These are phyloP conservation scores for Pyralis farinalis DNA, from an alignment of 2,888 invertebrate species.

Conservation along the genomic window DNA sequence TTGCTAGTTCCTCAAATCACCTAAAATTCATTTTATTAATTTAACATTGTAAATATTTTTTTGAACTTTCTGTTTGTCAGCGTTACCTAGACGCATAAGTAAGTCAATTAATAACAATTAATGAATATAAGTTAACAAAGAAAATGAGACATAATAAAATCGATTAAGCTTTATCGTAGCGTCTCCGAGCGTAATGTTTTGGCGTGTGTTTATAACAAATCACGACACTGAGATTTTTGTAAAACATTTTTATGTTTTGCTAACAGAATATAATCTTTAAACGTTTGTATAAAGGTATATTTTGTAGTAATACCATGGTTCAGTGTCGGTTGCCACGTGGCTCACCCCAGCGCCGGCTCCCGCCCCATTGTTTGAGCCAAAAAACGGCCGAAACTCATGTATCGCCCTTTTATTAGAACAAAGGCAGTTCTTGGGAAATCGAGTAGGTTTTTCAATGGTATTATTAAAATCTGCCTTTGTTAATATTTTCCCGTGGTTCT, in stretches of 20 bases:
- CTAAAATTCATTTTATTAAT: too few relatives aligned
- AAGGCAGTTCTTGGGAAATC: slow-evolving; percentile 58
- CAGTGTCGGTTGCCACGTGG: slow-evolving; percentile 51
- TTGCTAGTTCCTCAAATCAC: too few relatives aligned
- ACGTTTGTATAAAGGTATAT: slow-evolving; percentile 7
- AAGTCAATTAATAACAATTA: too few relatives aligned
- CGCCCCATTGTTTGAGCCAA: slow-evolving; percentile 60
- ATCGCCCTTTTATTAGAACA: slow-evolving; percentile 52
- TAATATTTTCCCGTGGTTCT: slow-evolving; percentile 35
- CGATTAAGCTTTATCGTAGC: not conserved
- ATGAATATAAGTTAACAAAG: too few relatives aligned
- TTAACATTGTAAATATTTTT: too few relatives aligned
- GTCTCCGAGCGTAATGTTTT: not conserved
- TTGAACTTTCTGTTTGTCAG: too few relatives aligned
- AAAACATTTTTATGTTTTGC: not conserved
- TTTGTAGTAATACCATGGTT: slow-evolving; percentile 16
- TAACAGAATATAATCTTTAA: slow-evolving; percentile 13
- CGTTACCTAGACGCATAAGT: too few relatives aligned
- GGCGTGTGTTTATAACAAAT: slow-evolving; percentile 2
- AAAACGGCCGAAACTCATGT: slow-evolving; percentile 68
- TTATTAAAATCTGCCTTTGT: slow-evolving; percentile 45
- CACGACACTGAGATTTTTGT: not conserved
- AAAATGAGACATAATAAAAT: too few relatives aligned
- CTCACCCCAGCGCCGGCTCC: slow-evolving; percentile 40
- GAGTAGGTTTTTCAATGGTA: slow-evolving; percentile 37